These are phyloP conservation scores for Venustoraphidia nigricollis DNA, from an alignment of 2,888 invertebrate species.

Conservation along the genomic window DNA sequence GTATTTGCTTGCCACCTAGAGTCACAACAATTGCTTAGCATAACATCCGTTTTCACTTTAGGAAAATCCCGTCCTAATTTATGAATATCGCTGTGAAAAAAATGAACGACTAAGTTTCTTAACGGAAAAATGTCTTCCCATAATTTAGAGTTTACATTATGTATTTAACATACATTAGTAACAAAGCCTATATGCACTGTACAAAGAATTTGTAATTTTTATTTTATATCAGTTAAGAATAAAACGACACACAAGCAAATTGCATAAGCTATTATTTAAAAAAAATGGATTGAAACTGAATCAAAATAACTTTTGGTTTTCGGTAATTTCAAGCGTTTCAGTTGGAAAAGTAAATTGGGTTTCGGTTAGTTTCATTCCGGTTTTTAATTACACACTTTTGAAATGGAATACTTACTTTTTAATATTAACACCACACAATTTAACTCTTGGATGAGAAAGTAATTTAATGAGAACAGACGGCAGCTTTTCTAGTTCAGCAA, in stretches of 20 bases:
- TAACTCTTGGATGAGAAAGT: conserved; percentile 38
- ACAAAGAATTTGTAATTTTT: too few species aligned
- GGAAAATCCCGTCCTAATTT: conserved; percentile 45
- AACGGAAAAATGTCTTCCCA: too few species aligned
- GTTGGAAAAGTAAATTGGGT: too few species aligned
- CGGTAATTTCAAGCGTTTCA: too few species aligned
- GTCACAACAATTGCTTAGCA: conserved; percentile 42
- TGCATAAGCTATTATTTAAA: not conserved
- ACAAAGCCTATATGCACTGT: too few species aligned
- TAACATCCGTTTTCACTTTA: conserved; percentile 32
- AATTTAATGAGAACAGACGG: conserved; percentile 37
- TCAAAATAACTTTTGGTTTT: too few species aligned
- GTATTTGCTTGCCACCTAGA: conserved; percentile 38
- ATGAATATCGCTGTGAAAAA: conserved; percentile 37
- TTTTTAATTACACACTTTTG: not conserved
- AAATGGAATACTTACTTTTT: conserved; percentile 33
- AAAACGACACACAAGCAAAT: too few species aligned
- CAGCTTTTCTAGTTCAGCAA: conserved; percentile 35
- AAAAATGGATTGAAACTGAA: not conserved
- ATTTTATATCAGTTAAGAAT: too few species aligned
- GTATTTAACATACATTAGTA: too few species aligned
- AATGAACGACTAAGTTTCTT: not conserved
- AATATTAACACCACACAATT: conserved; percentile 44
- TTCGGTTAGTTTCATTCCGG: too few species aligned
- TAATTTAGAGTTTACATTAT: too few species aligned